Base-by-base conservation (phyloP, 1,140 invertebrate genomes). In the Drosophila ambigua region DNA sequence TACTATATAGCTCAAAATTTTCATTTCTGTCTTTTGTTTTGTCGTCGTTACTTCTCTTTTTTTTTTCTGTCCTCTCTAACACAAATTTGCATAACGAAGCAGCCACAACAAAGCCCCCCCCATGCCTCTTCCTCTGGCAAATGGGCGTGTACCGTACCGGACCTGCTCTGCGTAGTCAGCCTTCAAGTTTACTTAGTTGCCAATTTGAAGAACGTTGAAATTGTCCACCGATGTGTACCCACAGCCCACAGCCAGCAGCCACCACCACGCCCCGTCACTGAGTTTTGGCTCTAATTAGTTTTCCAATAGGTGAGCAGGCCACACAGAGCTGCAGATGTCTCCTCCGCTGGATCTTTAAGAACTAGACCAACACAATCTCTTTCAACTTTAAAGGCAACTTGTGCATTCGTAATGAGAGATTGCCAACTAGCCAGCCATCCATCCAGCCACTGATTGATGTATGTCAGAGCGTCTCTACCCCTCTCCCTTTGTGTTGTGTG, bases 141-240 rank as follows among this genome's bases (percentile, higher is more conserved):
- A 39, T 74, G 72, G 78, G 77, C 72, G 72, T 78, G 63, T 61
- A 49, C 50, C 50, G 52, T 15, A 57, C 39, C 53, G 65, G 68
- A 48, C 69, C 52, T 31, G 66, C 46, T 58, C 24, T 11, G 3
- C 35, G 35, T 8, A 11, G 66, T 24, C 60, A 84, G 76, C 82
- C 68, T 87, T 87, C 69, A 88, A 87, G 82, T 82, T 87, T 83
- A 79, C 85, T 85, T 87, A 87, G 74, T 82, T 87, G 74, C 65
- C 83, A 84, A 85, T 74, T 79, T 87, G 65, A 71, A 53, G 67
- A 71, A 71, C 66, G 67, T 76, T 72, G 61, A 68, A 85, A 83
- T 82, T 87, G 83, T 43, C 53, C 61, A 72, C 62, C 62, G 64
- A 78, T 43, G 77, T 79, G 60, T 52, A 60, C 20, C 24, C 60